Conservation (phyloP, 2,797 vertebrate species). For the Vultur gryphus region DNA sequence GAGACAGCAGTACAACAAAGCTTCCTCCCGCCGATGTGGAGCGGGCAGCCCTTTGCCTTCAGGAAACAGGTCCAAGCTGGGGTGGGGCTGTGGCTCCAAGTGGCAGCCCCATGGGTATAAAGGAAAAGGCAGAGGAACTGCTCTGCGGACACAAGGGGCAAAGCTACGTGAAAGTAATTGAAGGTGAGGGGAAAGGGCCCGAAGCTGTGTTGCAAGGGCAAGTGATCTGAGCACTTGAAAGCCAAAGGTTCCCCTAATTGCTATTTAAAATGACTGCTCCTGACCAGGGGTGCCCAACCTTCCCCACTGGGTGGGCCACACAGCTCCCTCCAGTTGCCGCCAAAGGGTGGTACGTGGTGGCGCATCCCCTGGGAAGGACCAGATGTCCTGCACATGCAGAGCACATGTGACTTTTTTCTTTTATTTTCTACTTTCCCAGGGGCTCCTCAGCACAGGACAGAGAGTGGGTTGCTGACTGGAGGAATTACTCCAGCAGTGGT, state of each 20-base stretch:
- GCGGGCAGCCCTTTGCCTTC: not conserved
- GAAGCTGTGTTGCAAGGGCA: not conserved
- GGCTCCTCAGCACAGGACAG: not conserved
- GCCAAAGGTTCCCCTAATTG: not conserved
- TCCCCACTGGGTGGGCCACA: not conserved
- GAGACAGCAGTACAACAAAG: not conserved
- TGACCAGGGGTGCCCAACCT: not conserved
- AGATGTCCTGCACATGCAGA: not conserved
- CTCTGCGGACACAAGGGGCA: not conserved
- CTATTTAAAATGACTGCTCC: not conserved
- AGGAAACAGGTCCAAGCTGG: not conserved
- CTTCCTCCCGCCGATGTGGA: accelerated
- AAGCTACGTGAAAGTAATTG: not conserved
- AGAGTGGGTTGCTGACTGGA: not conserved
- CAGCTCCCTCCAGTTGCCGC: not conserved
- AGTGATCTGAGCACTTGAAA: not conserved
- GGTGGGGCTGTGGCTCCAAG: not conserved
- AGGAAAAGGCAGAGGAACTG: not conserved
- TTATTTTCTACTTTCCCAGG: not conserved
- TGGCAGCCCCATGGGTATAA: not conserved
- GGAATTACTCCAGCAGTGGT: not conserved
- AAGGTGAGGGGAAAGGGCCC: not conserved
- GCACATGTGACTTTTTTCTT: not conserved
- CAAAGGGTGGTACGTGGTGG: accelerated
- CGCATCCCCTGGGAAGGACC: not conserved